Conservation (phyloP, 1,140 invertebrate genomes). For the Penaeus japonicus region DNA sequence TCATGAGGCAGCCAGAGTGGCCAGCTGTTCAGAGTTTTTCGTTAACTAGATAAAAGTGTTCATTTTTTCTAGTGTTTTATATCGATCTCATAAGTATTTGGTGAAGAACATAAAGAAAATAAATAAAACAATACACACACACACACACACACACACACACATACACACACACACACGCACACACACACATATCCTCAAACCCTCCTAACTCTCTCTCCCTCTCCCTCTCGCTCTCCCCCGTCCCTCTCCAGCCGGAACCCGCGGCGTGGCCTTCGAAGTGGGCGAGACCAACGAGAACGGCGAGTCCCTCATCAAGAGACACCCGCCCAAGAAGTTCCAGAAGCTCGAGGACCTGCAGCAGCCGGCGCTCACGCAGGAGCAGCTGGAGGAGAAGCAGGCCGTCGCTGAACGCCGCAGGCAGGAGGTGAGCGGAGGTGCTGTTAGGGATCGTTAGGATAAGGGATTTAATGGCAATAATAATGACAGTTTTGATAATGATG, state of each 20-base stretch:
- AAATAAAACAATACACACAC: neutral
- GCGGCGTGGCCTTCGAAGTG: slow-evolving; percentile 74
- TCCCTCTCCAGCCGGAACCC: neutral
- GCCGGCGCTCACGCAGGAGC: slow-evolving; percentile 68
- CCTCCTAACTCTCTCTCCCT: neutral
- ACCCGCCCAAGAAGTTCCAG: slow-evolving; percentile 71
- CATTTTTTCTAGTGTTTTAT: too few species aligned
- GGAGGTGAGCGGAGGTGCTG: slow-evolving; percentile 53
- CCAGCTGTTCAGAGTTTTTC: too few species aligned
- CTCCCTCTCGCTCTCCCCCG: neutral
- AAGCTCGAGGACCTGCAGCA: slow-evolving; percentile 68
- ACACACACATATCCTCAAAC: neutral
- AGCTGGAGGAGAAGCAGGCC: slow-evolving; percentile 74
- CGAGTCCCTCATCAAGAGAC: slow-evolving; percentile 68
- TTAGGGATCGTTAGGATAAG: too few species aligned
- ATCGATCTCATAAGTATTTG: too few species aligned
- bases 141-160: neutral
- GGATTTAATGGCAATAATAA: neutral
- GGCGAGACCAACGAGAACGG: slow-evolving; percentile 65
- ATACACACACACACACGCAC: neutral
- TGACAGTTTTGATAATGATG: neutral
- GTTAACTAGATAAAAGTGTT: too few species aligned
- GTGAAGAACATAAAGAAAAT: neutral
- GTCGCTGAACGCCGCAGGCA: slow-evolving; percentile 69
- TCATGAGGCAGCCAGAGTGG: too few species aligned